phyloP scores from a whole-genome alignment of 2,797 vertebrate genomes.

The Vultur gryphus region DNA sequence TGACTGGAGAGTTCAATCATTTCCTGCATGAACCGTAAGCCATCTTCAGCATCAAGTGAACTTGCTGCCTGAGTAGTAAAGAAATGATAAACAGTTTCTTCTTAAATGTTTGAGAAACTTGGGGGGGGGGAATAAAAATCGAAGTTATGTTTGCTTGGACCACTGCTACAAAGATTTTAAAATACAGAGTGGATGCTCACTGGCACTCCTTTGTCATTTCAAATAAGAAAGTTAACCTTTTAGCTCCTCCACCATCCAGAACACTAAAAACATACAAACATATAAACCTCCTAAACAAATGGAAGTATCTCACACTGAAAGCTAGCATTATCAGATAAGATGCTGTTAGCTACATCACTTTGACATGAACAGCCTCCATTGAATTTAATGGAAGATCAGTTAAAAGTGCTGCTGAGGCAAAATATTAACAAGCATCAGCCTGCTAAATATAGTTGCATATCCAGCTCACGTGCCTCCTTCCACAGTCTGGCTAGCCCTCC shows the following conservation, averaged over 20 bases:
- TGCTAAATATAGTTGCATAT: background rate
- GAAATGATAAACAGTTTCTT: background rate
- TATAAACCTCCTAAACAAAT: background rate
- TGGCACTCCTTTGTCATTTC: background rate
- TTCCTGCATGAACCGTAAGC: slow-evolving; percentile 98
- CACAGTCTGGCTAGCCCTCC: background rate
- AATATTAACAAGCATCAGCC: background rate
- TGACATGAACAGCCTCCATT: background rate
- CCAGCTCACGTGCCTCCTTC: background rate
- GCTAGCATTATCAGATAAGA: background rate
- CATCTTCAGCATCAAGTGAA: slow-evolving; percentile 93
- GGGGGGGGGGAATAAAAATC: no score
- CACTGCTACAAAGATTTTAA: background rate
- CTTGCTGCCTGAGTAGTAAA: slow-evolving; percentile 85
- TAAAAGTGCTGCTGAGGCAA: background rate
- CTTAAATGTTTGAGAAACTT: background rate
- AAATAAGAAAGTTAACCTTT: background rate
- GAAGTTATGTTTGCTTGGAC: background rate
- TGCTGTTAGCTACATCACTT: background rate
- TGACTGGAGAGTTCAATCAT: slow-evolving; percentile 99
- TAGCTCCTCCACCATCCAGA: background rate
- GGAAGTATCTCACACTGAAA: background rate
- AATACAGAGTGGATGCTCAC: background rate
- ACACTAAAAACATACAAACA: background rate
- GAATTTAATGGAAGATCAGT: background rate